A percentile compares a stretch with the other conserved stretches of the same genome.
phyloP scores from a whole-genome alignment of 2,797 vertebrate genomes.

The Melanotaenia nigrans region DNA sequence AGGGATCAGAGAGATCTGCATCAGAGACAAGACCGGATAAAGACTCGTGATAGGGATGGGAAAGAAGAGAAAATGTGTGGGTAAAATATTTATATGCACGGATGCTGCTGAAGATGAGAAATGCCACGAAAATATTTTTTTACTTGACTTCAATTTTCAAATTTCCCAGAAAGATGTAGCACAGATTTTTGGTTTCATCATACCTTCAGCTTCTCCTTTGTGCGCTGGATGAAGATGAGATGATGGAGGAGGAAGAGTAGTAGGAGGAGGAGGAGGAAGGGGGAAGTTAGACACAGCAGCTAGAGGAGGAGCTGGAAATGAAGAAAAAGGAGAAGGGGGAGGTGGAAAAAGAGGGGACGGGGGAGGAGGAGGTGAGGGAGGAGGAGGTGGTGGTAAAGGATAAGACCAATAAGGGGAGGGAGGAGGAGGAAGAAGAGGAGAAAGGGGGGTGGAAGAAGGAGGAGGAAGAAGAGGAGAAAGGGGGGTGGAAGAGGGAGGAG shows the following conservation, averaged over 20 bases:
- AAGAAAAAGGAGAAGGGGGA: background rate
- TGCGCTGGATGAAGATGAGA: slow-evolving; percentile 50
- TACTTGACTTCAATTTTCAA: slow-evolving; percentile 22
- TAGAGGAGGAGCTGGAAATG: slow-evolving; percentile 16
- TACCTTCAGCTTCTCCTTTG: slow-evolving; percentile 63
- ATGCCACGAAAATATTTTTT: background rate
- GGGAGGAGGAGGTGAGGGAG: background rate
- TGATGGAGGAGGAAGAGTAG: slow-evolving; percentile 29
- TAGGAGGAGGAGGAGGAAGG: background rate
- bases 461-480: slow-evolving; percentile 2
- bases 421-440: slow-evolving; percentile 1
- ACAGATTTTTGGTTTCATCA: slow-evolving; percentile 6
- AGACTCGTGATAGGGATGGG: background rate
- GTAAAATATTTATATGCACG: background rate
- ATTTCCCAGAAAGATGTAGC: background rate
- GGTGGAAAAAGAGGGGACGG: slow-evolving; percentile 1
- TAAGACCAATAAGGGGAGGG: background rate
- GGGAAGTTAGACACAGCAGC: slow-evolving; percentile 15
- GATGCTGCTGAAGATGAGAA: too few relatives aligned
- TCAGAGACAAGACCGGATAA: slow-evolving; percentile 5
- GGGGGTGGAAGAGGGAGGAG: slow-evolving; percentile 19
- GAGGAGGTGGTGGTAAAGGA: slow-evolving; percentile 4
- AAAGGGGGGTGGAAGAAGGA: slow-evolving; percentile 6
- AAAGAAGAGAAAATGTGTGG: background rate
- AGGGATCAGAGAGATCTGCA: slow-evolving; percentile 44